Evolutionary conservation across 1,140 invertebrate species (phyloP), one percentile per base, ranked within the genome.

Genomic region (Halesus radiatus): DNA sequence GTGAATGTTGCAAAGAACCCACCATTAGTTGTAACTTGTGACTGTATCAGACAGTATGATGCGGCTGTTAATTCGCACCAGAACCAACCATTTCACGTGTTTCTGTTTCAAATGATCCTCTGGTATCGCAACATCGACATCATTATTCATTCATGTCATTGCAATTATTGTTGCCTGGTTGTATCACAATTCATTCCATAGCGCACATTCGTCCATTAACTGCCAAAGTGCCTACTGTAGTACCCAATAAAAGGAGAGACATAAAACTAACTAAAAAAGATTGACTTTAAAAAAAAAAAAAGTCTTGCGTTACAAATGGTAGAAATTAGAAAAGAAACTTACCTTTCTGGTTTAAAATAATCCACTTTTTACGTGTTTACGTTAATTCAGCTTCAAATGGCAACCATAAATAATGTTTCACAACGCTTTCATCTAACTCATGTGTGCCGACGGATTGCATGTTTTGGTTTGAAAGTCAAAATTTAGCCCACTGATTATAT

Each of bases 131-230:
- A 73, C 7, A 73, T 73, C 20, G 45, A 29, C n/a, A 52, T 50
- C 53, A 56, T 73, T 73, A 32, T 29, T 53, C 70, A 73, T 73
- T 73, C 8, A 52, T 58, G 23, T 52, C 45, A 74, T 60, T 60
- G 56, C 56, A 60, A 60, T 60, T 23, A 29, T 52, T 52, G 32
- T 72, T 72, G 68, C 68, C 68, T 72, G 68, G 18, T 72, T 72
- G 68, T 72, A 8, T 52, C 68, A 72, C 68, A 72, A 20, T 20
- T 72, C 68, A 72, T 72, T 66, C 37, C 68, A 72, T 20, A 72
- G 1, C 18, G 68, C 68, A 72, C 68, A 72, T 26, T 66, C 56
- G 29, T 66, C 16, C 29, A 66, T 66, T 66, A 37, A 66, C 23
- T 7, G 62, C 26, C n/a, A 29, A 64, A n/a, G 37, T 3, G 37